A percentile compares a stretch with the other conserved stretches of the same genome.
These are phyloP conservation scores for Cynopterus sphinx DNA, from an alignment of 2,797 vertebrate species.

Conservation along the genomic window DNA sequence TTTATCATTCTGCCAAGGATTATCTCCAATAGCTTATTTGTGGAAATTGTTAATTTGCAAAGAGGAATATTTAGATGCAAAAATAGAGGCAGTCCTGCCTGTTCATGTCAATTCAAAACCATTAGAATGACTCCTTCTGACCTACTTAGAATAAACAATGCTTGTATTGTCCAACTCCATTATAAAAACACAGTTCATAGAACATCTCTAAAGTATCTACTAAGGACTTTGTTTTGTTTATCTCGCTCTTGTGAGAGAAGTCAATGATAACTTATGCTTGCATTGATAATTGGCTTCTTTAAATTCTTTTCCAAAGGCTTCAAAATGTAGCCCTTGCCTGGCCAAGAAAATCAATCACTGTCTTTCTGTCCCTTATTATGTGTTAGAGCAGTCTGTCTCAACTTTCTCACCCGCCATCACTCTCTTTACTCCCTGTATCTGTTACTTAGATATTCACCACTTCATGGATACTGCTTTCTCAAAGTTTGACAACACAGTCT, in stretches of 20 bases:
- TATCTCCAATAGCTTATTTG: constrained; percentile 10
- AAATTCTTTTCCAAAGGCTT: background rate
- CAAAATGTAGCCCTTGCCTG: constrained; percentile 6
- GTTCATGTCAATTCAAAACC: constrained; percentile 8
- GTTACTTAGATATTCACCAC: background rate
- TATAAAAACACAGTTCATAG: constrained; percentile 39
- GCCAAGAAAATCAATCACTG: constrained; percentile 26
- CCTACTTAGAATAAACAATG: constrained; percentile 44
- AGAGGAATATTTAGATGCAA: background rate
- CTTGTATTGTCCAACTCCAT: background rate
- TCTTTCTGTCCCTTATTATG: background rate
- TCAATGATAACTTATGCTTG: constrained; percentile 25
- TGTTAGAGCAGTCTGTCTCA: background rate
- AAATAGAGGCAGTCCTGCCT: background rate
- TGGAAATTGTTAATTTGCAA: constrained; percentile 1
- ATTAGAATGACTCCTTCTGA: constrained; percentile 51
- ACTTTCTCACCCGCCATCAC: background rate
- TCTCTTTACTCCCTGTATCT: background rate
- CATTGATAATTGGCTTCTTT: constrained; percentile 20
- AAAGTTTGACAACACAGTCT: background rate
- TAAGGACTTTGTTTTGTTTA: constrained; percentile 41
- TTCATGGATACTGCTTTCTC: background rate
- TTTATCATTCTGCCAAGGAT: constrained; percentile 19
- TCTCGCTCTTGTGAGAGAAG: constrained; percentile 53
- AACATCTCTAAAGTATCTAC: constrained; percentile 23